Evolutionary conservation across 2,113 vertebrate genomes (phyloP), one percentile per base, ranked within the genome.

Genomic region (Tretioscincus oriximinensis): DNA sequence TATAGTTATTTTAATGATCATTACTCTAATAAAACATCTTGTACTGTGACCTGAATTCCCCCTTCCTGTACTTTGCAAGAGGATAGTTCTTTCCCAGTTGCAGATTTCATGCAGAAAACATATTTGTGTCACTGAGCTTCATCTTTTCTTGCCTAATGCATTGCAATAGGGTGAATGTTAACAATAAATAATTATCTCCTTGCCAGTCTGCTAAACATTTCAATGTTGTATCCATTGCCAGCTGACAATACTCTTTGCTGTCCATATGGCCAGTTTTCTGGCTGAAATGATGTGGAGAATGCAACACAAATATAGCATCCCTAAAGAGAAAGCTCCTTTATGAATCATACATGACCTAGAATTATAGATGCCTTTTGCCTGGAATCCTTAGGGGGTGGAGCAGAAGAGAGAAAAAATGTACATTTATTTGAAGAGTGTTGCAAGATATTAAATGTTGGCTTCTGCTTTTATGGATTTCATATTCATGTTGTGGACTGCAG

Each of bases 161-260:
- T 26, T 31, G 58, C 26, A 79, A 65, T 49, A n/a, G 41, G 69
- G 65, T 16, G 41, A 58, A 54, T 0, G 54, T 2, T 51, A 21
- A 71, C 69, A 80, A 77, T 84, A 68, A 83, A 63, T 22, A 75
- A 35, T 22, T 16, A 47, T 76, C 61, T 71, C 3, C 49, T 76
- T 18, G 47, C 68, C 61, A 77, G 2, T 35, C 65, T 72, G 14
- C 79, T 8, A 35, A 67, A 64, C 81, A 63, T 63, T 6, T 1
- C 63, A 12, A 29, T 68, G 4, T 12, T 77, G 26, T 54, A 9
- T 73, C 28, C n/a, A 41, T 45, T 70, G 66, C 72, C 69, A 80
- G 54, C 9, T 66, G 79, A 82, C 61, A 49, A 4, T 74, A 14
- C 14, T 80, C 12, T 73, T 73, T 45, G 31, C 28, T 24, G n/a